These are phyloP conservation scores for Tupaia chinensis DNA, from an alignment of 2,113 vertebrate genomes.

Conservation along the genomic window DNA sequence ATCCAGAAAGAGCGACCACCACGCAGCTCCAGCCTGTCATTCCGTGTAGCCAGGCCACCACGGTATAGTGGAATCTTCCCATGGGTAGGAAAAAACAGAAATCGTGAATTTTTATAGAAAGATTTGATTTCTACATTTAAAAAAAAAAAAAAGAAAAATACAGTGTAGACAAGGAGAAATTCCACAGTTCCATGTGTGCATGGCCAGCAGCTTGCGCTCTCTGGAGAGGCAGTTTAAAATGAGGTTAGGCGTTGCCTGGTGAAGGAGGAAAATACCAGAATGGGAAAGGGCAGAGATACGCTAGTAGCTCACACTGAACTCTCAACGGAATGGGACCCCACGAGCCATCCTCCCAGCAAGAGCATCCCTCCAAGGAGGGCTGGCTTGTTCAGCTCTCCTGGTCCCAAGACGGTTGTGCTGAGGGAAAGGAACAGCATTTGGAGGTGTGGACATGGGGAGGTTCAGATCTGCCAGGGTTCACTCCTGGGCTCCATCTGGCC, in stretches of 20 bases:
- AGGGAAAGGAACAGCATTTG: background rate
- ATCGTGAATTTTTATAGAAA: background rate
- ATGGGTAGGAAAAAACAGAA: background rate
- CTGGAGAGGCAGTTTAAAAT: background rate
- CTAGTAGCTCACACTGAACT: background rate
- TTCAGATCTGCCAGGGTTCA: background rate
- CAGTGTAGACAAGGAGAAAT: background rate
- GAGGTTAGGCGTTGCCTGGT: background rate
- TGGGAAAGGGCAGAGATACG: background rate
- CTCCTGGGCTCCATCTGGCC: background rate
- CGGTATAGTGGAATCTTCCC: background rate
- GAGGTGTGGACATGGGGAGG: background rate
- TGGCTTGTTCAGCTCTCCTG: background rate
- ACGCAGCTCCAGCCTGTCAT: rapidly evolving
- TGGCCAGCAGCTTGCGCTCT: background rate
- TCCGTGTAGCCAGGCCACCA: rapidly evolving
- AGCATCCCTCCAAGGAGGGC: background rate
- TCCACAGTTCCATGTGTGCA: background rate
- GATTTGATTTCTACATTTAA: background rate
- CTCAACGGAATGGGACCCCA: background rate
- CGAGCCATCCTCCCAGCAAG: background rate
- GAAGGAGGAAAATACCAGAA: background rate
- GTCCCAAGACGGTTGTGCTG: background rate
- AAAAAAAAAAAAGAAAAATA: no score
- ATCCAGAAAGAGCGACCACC: background rate